These are phyloP conservation scores for Notiomystis cincta DNA, from an alignment of 2,113 vertebrate species.

Conservation along the genomic window DNA sequence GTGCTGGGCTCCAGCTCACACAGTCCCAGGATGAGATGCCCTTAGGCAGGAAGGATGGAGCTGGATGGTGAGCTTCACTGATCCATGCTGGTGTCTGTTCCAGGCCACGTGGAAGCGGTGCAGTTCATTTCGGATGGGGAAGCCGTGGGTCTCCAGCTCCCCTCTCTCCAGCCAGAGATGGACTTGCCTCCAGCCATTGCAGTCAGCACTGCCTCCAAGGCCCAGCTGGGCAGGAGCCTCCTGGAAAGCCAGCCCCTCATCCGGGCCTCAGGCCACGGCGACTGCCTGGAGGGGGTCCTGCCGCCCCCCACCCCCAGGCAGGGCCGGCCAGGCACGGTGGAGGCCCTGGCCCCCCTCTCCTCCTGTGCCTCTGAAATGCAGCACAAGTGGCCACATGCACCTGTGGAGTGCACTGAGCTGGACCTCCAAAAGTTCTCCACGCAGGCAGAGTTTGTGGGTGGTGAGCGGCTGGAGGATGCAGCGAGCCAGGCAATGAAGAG, in stretches of 20 bases:
- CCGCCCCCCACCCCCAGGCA: not conserved
- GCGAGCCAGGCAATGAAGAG: not conserved
- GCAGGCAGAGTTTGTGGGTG: not conserved
- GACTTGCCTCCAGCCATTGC: not conserved
- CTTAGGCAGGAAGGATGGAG: not conserved
- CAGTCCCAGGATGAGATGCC: not conserved
- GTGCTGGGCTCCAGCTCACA: not conserved
- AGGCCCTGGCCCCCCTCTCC: not conserved
- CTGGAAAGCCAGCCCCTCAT: constrained; percentile 64
- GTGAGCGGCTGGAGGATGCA: not conserved
- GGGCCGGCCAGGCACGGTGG: not conserved
- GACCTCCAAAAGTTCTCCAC: constrained; percentile 73
- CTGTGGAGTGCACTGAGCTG: constrained; percentile 81
- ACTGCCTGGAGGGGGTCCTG: not conserved
- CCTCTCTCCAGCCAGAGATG: constrained; percentile 7
- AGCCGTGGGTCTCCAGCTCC: constrained; percentile 26
- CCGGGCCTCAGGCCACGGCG: not conserved
- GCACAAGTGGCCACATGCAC: constrained; percentile 67
- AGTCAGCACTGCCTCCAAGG: not conserved
- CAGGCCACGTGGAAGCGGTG: constrained; percentile 19
- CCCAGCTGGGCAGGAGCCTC: constrained; percentile 27
- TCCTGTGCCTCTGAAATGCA: constrained; percentile 73
- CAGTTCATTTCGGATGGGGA: constrained; percentile 34
- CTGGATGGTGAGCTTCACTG: not conserved
- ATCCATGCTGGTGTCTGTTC: not conserved